A percentile compares a stretch with the other conserved stretches of the same genome.
These are phyloP conservation scores for Caenorhabditis zanzibari DNA, from an alignment of 2,888 invertebrate genomes.

Conservation along the genomic window DNA sequence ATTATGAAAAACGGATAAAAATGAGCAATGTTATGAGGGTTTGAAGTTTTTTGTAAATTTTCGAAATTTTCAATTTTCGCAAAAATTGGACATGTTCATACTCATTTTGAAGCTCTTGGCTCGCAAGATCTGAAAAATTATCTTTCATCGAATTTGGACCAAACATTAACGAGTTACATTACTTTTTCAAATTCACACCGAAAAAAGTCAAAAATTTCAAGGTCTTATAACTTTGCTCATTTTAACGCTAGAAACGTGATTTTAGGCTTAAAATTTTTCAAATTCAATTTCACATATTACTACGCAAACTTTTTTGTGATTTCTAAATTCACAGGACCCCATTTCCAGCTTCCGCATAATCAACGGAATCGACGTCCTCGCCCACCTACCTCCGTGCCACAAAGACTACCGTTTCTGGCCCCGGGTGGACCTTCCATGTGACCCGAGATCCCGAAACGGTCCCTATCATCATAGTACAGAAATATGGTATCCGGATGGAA, in stretches of 20 bases:
- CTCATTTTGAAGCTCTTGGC: not conserved
- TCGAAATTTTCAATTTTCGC: not conserved
- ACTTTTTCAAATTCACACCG: not conserved
- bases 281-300: not conserved
- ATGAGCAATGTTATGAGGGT: not conserved
- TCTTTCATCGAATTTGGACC: not conserved
- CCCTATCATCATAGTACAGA: slow-evolving; percentile 60
- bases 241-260: not conserved
- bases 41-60: not conserved
- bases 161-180: not conserved
- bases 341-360: slow-evolving; percentile 50
- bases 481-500: slow-evolving; percentile 62
- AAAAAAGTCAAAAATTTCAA: not conserved
- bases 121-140: not conserved
- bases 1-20: not conserved
- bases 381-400: slow-evolving; percentile 51
- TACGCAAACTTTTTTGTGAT: too few species aligned
- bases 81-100: not conserved
- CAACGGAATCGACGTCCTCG: slow-evolving; percentile 47
- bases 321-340: too few species aligned
- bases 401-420: slow-evolving; percentile 53
- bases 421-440: slow-evolving; percentile 39
- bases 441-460: slow-evolving; percentile 26
- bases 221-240: not conserved
- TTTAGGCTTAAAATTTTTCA: not conserved